Evolutionary conservation across 2,797 vertebrate species (phyloP).

Genomic region (Eremophila alpestris): DNA sequence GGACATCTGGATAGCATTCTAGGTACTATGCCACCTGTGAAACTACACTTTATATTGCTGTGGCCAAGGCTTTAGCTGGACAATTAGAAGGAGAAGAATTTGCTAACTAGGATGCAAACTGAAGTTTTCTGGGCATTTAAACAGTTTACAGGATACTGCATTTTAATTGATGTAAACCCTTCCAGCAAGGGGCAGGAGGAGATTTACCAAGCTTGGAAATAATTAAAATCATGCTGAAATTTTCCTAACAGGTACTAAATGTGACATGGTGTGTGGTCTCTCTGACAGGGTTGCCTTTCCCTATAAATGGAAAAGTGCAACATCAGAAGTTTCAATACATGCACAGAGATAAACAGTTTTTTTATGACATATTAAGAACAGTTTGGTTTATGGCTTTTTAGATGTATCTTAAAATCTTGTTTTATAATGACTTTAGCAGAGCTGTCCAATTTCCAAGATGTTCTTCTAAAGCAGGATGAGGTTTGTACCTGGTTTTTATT

Average conservation of each 20-base stretch:
- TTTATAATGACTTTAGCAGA: constrained; percentile 4
- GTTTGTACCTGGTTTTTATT: constrained; percentile 43
- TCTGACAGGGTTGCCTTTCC: neutral
- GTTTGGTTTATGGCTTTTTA: constrained; percentile 21
- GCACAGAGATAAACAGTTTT: constrained; percentile 1
- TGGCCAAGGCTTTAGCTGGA: neutral
- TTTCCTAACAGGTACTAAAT: constrained; percentile 36
- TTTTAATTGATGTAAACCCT: neutral
- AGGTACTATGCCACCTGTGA: neutral
- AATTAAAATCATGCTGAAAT: constrained; percentile 33
- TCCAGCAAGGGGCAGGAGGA: constrained; percentile 10
- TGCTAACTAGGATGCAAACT: neutral
- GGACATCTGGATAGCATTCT: neutral
- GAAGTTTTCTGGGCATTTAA: neutral
- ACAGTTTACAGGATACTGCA: neutral
- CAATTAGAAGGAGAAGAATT: neutral
- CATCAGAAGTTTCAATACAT: neutral
- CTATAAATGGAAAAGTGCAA: neutral
- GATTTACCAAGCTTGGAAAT: constrained; percentile 26
- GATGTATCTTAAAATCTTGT: constrained; percentile 2
- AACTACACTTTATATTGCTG: neutral
- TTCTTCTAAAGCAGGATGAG: neutral
- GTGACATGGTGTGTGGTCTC: constrained; percentile 50
- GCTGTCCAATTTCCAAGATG: constrained; percentile 6
- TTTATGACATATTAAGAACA: neutral